phyloP scores from a whole-genome alignment of 2,888 invertebrate genomes.

The Pilophorus perplexus region DNA sequence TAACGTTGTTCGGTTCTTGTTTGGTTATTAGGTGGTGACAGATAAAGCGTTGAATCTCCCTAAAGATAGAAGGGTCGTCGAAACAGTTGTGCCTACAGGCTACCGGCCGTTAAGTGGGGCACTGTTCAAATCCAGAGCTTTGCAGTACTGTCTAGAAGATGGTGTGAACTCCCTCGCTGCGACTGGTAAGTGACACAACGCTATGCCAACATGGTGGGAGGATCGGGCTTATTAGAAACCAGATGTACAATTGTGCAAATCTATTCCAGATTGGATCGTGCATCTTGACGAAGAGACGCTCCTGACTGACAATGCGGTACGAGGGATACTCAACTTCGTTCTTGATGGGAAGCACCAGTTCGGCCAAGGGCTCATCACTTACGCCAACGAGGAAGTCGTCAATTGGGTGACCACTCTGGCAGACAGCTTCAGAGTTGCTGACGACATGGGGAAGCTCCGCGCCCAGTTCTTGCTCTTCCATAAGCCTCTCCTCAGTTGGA shows the following conservation, averaged over 20 bases:
- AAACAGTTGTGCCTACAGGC: constrained; percentile 81
- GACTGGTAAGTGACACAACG: constrained; percentile 16
- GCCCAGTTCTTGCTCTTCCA: constrained; percentile 91
- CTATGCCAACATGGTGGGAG: neutral
- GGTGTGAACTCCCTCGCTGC: constrained; percentile 69
- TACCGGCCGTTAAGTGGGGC: constrained; percentile 90
- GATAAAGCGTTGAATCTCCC: constrained; percentile 78
- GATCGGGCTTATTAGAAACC: no score
- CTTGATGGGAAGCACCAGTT: constrained; percentile 91
- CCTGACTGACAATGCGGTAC: constrained; percentile 84
- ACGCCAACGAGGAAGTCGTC: constrained; percentile 93
- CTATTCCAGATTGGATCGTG: constrained; percentile 75
- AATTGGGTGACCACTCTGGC: constrained; percentile 96
- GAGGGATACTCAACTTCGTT: constrained; percentile 90
- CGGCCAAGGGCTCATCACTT: constrained; percentile 93
- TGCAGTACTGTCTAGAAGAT: constrained; percentile 93
- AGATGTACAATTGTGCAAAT: neutral
- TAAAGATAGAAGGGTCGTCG: constrained; percentile 76
- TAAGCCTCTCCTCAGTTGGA: constrained; percentile 95
- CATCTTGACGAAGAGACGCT: constrained; percentile 96
- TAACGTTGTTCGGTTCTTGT: no score
- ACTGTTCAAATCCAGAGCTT: constrained; percentile 87
- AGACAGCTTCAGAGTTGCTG: constrained; percentile 92
- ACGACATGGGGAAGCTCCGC: constrained; percentile 95
- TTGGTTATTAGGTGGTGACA: no score